Base-by-base conservation (phyloP, 1,140 invertebrate species). In the Glossosoma conforme region DNA sequence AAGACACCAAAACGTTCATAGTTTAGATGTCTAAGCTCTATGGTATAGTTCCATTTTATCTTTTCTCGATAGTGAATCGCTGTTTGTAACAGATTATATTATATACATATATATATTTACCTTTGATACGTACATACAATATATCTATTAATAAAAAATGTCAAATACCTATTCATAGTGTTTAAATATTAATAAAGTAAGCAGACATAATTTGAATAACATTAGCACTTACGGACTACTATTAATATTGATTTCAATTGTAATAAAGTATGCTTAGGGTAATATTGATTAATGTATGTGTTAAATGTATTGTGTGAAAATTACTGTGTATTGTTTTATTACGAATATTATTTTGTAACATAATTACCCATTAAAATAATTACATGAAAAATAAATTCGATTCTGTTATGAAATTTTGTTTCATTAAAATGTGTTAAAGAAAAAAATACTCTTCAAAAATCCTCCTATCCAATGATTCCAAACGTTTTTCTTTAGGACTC, bases 301-400 rank as follows among this genome's bases (percentile, higher is more conserved):
- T 58, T 58, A 44, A 58, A 58, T 52, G 56, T 58, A 58, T 58
- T 58, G 56, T 58, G 56, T 58, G 52, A 47, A 48, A 58, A 58
- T 54, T 58, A 58, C 56, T 54, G 56, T 58, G 56, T 53, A 58
- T 54, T 54, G 47, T 58, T 58, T 58, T 52, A 58, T 54, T 48
- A 58, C 44, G 37, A 58, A 50, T 58, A 58, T 58, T 51, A 58
- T 58, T 58, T 58, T 58, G 56, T 58, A 58, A 58, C 48, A 58
- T 58, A 58, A 58, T 58, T 58, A 58, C 56, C 56, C 52, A 58
- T 58, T 57, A 46, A 58, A 54, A 58, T 54, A 58, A 58, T 54
- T 54, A 58, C 52, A 52, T 58, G 56, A 50, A 58, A 52, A 58
- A 54, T 54, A 58, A 58, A 58, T 54, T 54, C 56, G 52, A 58